phyloP scores from a whole-genome alignment of 2,888 invertebrate genomes.

The Melanargia galathea region DNA sequence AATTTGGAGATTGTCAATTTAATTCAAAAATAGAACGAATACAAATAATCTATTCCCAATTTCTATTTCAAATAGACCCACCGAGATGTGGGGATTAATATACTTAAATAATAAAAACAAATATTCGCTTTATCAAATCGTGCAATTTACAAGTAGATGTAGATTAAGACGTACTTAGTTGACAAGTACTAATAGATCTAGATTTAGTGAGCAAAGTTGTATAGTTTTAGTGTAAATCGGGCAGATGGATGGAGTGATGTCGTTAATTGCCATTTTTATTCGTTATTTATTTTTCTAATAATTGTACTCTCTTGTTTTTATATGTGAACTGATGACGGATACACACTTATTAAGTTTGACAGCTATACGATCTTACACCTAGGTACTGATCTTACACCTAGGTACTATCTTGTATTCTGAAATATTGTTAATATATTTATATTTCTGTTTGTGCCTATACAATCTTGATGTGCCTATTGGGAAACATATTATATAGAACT shows the following conservation, averaged over 20 bases:
- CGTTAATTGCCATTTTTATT: conserved; percentile 68
- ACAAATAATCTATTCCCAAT: conserved; percentile 34
- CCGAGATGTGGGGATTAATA: conserved; percentile 53
- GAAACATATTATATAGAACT: not conserved
- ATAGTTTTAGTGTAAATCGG: conserved; percentile 52
- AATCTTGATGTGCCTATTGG: too few relatives aligned
- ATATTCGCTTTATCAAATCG: conserved; percentile 79
- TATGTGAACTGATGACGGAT: conserved; percentile 49
- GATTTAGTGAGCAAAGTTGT: conserved; percentile 53
- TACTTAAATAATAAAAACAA: conserved; percentile 49
- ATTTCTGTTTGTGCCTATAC: not conserved
- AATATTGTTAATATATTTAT: not conserved
- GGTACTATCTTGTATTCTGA: not conserved
- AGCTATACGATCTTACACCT: not conserved
- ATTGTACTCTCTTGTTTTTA: conserved; percentile 65
- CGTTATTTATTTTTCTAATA: conserved; percentile 81
- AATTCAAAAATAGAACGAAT: conserved; percentile 32
- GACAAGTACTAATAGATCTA: conserved; percentile 55
- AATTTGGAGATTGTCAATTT: conserved; percentile 63
- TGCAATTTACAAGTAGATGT: conserved; percentile 79
- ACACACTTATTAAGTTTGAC: conserved; percentile 30
- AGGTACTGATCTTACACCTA: not conserved
- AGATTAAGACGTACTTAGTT: conserved; percentile 60
- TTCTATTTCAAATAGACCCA: conserved; percentile 47
- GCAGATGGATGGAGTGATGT: conserved; percentile 45